phyloP scores from a whole-genome alignment of 1,140 invertebrate genomes.

The Cecropterus lyciades region DNA sequence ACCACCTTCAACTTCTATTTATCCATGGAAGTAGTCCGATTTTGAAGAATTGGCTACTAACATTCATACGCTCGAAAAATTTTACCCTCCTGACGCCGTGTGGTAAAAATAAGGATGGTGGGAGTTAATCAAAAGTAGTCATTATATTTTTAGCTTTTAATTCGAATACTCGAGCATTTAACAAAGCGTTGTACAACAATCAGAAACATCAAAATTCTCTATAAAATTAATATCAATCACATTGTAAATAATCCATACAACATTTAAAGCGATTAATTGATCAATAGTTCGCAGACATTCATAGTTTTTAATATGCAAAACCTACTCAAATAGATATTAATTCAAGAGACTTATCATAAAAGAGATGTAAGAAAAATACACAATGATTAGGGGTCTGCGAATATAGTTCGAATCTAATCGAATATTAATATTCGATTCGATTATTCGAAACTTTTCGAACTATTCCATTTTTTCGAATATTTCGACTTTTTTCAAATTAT shows the following conservation, averaged over 20 bases:
- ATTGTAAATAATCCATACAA: slow-evolving; percentile 72
- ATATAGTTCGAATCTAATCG: no score
- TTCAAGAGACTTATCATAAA: background rate
- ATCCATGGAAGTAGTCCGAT: no score
- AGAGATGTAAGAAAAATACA: no score
- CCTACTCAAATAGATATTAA: slow-evolving; percentile 43
- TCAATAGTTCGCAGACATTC: slow-evolving; percentile 61
- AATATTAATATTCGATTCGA: no score
- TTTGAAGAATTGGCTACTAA: no score
- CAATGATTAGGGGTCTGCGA: no score
- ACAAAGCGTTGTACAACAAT: slow-evolving; percentile 76
- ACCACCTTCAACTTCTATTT: no score
- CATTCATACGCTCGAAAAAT: no score
- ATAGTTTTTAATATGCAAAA: slow-evolving; percentile 14
- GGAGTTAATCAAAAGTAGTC: background rate
- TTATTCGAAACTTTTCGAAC: no score
- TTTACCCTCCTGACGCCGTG: no score
- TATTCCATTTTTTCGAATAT: no score
- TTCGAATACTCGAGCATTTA: slow-evolving; percentile 64
- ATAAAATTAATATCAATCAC: slow-evolving; percentile 72
- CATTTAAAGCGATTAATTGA: slow-evolving; percentile 81
- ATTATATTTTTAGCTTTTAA: slow-evolving; percentile 45
- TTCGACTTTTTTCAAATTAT: no score
- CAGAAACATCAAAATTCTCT: slow-evolving; percentile 73
- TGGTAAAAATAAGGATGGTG: background rate